phyloP scores from a whole-genome alignment of 1,140 invertebrate species.

The Nylanderia fulva region DNA sequence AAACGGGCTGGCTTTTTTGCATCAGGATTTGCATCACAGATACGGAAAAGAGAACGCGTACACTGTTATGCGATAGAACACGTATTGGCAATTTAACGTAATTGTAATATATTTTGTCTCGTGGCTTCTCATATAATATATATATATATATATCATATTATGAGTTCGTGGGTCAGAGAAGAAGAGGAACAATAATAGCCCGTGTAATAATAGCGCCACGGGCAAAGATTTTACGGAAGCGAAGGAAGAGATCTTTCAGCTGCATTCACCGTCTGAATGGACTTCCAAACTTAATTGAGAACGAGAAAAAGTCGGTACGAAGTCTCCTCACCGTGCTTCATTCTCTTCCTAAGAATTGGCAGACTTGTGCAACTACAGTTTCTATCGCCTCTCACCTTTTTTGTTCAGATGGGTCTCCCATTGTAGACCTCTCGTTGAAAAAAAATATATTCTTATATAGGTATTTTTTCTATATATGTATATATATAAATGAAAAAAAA shows the following conservation, averaged over 20 bases:
- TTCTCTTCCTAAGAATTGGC: slow-evolving; percentile 50
- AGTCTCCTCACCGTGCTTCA: slow-evolving; percentile 54
- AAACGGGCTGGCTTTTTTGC: slow-evolving; percentile 28
- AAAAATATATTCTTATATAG: too few relatives aligned
- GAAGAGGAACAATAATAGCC: slow-evolving; percentile 45
- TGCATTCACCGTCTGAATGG: slow-evolving; percentile 53
- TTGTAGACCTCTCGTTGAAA: slow-evolving; percentile 28
- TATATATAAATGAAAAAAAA: too few relatives aligned
- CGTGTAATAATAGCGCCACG: slow-evolving; percentile 39
- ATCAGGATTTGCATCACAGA: slow-evolving; percentile 31
- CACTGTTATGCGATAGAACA: slow-evolving; percentile 37
- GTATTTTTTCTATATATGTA: too few relatives aligned
- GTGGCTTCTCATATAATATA: neutral
- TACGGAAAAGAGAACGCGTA: neutral
- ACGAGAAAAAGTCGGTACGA: slow-evolving; percentile 50
- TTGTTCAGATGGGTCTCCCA: neutral
- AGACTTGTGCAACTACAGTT: slow-evolving; percentile 30
- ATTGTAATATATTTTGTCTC: slow-evolving; percentile 35
- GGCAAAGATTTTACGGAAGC: slow-evolving; percentile 46
- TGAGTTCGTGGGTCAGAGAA: neutral
- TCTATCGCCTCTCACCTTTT: slow-evolving; percentile 39
- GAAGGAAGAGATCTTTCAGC: slow-evolving; percentile 41
- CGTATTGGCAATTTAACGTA: slow-evolving; percentile 53
- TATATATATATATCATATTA: slow-evolving; percentile 46
- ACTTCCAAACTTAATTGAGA: slow-evolving; percentile 62